Conservation (phyloP, 23 tunicate genomes). For the Clavelina lepadiformis region DNA sequence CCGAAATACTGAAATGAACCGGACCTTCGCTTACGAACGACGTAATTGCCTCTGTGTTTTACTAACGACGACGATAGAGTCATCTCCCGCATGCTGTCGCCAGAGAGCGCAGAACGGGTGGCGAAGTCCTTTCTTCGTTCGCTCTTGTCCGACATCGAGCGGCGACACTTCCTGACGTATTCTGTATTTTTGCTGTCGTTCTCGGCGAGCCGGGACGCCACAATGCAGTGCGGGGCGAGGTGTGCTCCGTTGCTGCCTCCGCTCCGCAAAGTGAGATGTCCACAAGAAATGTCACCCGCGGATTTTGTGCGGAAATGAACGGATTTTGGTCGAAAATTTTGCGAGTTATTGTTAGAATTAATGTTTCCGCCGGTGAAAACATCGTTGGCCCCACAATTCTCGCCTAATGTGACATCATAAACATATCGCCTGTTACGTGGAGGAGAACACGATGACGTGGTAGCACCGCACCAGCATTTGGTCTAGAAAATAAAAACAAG, state of each 20-base stretch:
- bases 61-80: conserved; percentile 16
- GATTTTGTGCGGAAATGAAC: no score
- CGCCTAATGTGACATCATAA: conserved; percentile 25
- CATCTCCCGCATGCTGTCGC: conserved; percentile 35
- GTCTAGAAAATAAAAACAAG: no score
- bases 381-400: not conserved
- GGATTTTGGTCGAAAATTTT: no score
- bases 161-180: conserved; percentile 7
- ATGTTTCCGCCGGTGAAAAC: no score
- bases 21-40: conserved; percentile 11
- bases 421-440: conserved; percentile 18
- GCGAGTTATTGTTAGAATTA: no score
- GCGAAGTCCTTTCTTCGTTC: conserved; percentile 52
- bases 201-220: not conserved
- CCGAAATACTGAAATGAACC: conserved; percentile 4
- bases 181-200: conserved; percentile 11
- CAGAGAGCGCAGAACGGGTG: conserved; percentile 41
- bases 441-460: not conserved
- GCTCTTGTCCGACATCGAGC: conserved; percentile 22
- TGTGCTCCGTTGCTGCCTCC: no score
- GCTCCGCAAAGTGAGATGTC: no score
- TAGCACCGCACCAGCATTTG: no score
- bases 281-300: no score
- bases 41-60: conserved; percentile 12
- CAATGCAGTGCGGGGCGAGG: not conserved